Evolutionary conservation across 2,797 vertebrate genomes (phyloP).

Genomic region (Acanthis flammea): DNA sequence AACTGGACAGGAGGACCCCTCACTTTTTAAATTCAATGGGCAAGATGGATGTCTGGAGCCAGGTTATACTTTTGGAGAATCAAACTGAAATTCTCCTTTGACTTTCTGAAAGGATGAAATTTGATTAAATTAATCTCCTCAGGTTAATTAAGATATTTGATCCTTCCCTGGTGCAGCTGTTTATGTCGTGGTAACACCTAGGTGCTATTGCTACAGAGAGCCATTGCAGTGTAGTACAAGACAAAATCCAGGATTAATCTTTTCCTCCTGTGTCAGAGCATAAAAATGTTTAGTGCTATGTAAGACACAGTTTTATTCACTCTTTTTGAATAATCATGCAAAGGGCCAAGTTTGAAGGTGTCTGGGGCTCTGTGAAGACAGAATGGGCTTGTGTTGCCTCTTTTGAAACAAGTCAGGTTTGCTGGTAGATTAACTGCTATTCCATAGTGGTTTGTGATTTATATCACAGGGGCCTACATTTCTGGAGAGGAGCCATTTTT

Average conservation of each 20-base stretch:
- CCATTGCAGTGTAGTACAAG: accelerated
- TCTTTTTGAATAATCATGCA: background rate
- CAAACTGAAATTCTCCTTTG: background rate
- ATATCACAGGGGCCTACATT: background rate
- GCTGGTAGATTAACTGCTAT: background rate
- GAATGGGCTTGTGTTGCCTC: background rate
- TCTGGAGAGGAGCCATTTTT: slow-evolving; percentile 23
- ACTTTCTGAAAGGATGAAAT: background rate
- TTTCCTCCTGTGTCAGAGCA: background rate
- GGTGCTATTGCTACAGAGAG: background rate
- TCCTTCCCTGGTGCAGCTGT: background rate
- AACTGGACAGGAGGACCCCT: background rate
- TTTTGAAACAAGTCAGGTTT: background rate
- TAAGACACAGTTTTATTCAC: background rate
- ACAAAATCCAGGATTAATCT: background rate
- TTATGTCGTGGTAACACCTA: background rate
- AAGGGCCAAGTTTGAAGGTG: background rate
- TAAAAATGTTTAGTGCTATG: background rate
- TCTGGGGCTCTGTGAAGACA: background rate
- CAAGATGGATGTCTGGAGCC: background rate
- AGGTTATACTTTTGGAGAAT: background rate
- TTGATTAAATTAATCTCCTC: background rate
- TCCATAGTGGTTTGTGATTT: slow-evolving; percentile 7
- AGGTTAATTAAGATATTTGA: background rate
- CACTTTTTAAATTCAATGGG: background rate